Evolutionary conservation across 2,888 invertebrate species (phyloP), one percentile per base, ranked within the genome.

Genomic region (Trissolcus japonicus): DNA sequence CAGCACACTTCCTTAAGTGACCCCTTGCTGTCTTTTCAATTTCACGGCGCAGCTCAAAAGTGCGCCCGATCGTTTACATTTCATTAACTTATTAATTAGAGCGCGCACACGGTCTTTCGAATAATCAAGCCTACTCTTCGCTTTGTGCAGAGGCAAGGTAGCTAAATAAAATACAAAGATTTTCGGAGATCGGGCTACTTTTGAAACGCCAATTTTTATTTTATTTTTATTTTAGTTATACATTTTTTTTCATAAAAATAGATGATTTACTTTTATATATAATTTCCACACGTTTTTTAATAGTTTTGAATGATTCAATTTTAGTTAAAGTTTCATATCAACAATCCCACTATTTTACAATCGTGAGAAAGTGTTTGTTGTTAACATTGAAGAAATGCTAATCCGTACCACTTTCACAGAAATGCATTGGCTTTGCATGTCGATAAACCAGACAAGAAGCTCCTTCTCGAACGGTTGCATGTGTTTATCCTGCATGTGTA

Each of bases 401-500:
- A 72, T 75, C 56, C 75, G 63, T 65, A 65, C 75, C 72, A 72
- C 75, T 78, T 78, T 54, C 62, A 29, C 43, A 53, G 68, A 78
- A 78, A 72, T 72, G 78, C 75, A 78, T 75, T 75, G 63, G 75
- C 75, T 75, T 57, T 67, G 41, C 75, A 72, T 78, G 71, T 78
- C 78, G 75, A 78, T 78, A 78, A 78, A 78, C 72, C 68, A 75
- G 75, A 78, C 78, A 75, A 78, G 75, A 59, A 55, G 55, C 67
- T 78, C 55, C 62, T 63, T 61, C 19, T 73, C 62, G 66, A 57
- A 74, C 59, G 62, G 66, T 61, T 78, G 78, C 78, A 78, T 75
- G 74, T 78, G 69, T 77, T 77, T 77, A 63, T 62, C 40, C 78
- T 61, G 63, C 63, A 75, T 75, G 67, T 78, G 78, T 75, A 62